Conservation (phyloP, 2,113 vertebrate genomes). For the Python bivittatus region DNA sequence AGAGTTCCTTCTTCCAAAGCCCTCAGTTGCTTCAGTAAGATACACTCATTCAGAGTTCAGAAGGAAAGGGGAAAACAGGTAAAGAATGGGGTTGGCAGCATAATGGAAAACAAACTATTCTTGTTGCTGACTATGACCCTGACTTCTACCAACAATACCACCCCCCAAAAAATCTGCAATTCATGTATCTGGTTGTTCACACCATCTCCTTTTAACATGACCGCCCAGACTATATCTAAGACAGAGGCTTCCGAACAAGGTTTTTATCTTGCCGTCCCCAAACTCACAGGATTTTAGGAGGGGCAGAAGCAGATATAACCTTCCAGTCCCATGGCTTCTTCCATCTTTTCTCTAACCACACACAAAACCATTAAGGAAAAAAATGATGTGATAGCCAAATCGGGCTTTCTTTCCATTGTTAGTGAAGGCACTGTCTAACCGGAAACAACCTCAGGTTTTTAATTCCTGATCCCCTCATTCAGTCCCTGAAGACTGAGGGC, state of each 20-base stretch:
- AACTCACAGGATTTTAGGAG: not conserved
- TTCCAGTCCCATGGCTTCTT: not conserved
- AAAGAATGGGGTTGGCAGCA: not conserved
- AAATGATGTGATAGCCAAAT: too few relatives aligned
- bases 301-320: not conserved
- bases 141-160: not conserved
- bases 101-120: not conserved
- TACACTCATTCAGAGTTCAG: not conserved
- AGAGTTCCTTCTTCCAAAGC: not conserved
- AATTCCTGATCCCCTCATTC: not conserved
- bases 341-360: not conserved
- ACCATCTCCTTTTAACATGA: not conserved
- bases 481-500: too few relatives aligned
- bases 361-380: too few relatives aligned
- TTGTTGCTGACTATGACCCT: not conserved
- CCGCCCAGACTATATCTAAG: not conserved
- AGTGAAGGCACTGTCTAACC: not conserved
- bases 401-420: too few relatives aligned
- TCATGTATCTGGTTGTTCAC: not conserved
- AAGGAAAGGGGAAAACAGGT: not conserved
- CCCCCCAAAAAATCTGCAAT: not conserved
- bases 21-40: not conserved
- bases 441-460: not conserved
- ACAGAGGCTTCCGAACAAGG: not conserved
- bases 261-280: not conserved